A percentile compares a stretch with the other conserved stretches of the same genome.
These are phyloP conservation scores for Branchellion lobata DNA, from an alignment of 2,888 invertebrate genomes.

Conservation along the genomic window DNA sequence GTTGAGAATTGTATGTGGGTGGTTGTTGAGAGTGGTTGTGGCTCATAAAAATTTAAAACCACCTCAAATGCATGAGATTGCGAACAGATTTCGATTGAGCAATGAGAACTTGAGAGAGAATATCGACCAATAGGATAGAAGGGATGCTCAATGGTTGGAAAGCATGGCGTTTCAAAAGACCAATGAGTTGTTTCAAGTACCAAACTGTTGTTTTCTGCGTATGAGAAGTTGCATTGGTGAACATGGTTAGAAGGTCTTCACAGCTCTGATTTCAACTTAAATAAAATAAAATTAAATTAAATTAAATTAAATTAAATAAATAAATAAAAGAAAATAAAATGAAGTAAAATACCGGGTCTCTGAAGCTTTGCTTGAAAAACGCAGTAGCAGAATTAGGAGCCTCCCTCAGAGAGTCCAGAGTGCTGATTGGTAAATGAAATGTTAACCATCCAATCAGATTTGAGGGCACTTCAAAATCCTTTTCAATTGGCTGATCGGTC, in stretches of 20 bases:
- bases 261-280: too few relatives aligned
- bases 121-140: slow-evolving; percentile 11
- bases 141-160: slow-evolving; percentile 17
- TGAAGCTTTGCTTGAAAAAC: background rate
- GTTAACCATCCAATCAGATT: slow-evolving; percentile 23
- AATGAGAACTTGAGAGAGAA: background rate
- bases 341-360: background rate
- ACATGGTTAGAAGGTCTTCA: too few relatives aligned
- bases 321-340: too few relatives aligned
- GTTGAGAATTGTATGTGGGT: too few relatives aligned
- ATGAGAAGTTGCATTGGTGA: too few relatives aligned
- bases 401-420: background rate
- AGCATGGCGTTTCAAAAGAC: background rate
- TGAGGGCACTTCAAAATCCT: background rate
- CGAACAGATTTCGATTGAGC: background rate
- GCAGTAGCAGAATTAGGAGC: background rate
- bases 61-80: slow-evolving; percentile 41
- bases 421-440: background rate
- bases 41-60: too few relatives aligned
- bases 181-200: slow-evolving; percentile 5
- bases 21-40: too few relatives aligned
- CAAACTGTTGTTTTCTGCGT: slow-evolving; percentile 26
- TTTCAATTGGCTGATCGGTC: background rate
- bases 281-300: too few relatives aligned
- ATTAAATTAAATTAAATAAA: too few relatives aligned